Evolutionary conservation across 2,888 invertebrate genomes (phyloP).

Genomic region (Rhagonycha fulva): DNA sequence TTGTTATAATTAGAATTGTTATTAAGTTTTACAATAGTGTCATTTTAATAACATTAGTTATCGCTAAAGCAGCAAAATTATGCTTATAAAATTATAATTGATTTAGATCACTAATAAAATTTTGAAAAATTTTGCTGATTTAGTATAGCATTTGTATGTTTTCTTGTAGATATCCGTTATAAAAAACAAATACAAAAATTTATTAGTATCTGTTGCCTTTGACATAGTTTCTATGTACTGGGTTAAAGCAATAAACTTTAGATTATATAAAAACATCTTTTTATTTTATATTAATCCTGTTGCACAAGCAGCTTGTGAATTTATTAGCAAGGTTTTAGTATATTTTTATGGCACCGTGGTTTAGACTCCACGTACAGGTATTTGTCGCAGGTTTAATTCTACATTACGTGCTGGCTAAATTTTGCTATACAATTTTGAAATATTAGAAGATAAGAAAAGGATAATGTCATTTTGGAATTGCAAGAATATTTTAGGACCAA

Average conservation of each 20-base stretch:
- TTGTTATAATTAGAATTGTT: constrained; percentile 29
- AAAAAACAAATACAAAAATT: constrained; percentile 22
- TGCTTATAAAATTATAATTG: not conserved
- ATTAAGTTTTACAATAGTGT: constrained; percentile 27
- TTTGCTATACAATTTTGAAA: too few relatives aligned
- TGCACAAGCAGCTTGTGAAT: too few relatives aligned
- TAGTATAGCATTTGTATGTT: constrained; percentile 12
- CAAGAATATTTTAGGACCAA: too few relatives aligned
- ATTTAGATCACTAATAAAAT: not conserved
- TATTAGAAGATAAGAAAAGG: too few relatives aligned
- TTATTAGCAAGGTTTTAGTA: too few relatives aligned
- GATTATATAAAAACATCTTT: not conserved
- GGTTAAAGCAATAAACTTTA: constrained; percentile 29
- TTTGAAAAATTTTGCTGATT: constrained; percentile 12
- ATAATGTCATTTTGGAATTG: too few relatives aligned
- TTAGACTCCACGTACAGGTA: too few relatives aligned
- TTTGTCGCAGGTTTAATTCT: too few relatives aligned
- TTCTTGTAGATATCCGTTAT: constrained; percentile 17
- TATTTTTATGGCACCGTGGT: too few relatives aligned
- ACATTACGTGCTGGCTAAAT: too few relatives aligned
- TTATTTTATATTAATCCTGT: not conserved
- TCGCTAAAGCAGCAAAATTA: not conserved
- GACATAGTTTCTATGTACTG: constrained; percentile 30
- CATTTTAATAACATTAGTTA: constrained; percentile 18
- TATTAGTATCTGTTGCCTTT: constrained; percentile 23